Evolutionary conservation across 2,113 vertebrate genomes (phyloP).

Genomic region (Mustela nigripes): DNA sequence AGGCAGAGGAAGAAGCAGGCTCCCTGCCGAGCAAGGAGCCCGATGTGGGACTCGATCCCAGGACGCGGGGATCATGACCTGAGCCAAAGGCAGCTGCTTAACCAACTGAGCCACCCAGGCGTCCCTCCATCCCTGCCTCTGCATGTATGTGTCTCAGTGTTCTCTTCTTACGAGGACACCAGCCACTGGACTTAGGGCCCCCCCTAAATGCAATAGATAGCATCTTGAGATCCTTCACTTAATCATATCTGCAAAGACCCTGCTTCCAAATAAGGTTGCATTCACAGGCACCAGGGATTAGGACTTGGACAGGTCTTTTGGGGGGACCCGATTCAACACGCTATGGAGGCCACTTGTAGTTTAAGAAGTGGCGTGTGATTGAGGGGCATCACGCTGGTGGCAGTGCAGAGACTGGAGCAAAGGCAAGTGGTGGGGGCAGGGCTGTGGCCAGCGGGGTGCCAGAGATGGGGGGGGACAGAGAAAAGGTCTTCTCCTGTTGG

Average conservation of each 20-base stretch:
- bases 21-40: too few species aligned
- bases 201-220: not conserved
- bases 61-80: too few species aligned
- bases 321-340: not conserved
- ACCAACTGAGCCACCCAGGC: too few species aligned
- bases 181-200: not conserved
- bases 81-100: too few species aligned
- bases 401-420: rapidly evolving
- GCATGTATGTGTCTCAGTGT: not conserved
- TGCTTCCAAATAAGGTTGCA: not conserved
- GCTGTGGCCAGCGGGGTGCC: too few species aligned
- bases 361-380: not conserved
- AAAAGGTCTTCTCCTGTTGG: not conserved
- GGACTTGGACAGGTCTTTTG: not conserved
- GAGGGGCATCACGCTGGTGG: rapidly evolving
- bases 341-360: not conserved
- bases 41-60: too few species aligned
- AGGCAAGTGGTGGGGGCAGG: not conserved
- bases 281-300: not conserved
- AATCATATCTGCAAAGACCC: not conserved
- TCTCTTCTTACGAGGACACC: not conserved
- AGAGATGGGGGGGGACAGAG: not conserved
- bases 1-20: too few species aligned
- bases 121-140: not conserved
- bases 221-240: not conserved